Conservation (phyloP, 2,888 invertebrate species). For the Cabera pusaria region DNA sequence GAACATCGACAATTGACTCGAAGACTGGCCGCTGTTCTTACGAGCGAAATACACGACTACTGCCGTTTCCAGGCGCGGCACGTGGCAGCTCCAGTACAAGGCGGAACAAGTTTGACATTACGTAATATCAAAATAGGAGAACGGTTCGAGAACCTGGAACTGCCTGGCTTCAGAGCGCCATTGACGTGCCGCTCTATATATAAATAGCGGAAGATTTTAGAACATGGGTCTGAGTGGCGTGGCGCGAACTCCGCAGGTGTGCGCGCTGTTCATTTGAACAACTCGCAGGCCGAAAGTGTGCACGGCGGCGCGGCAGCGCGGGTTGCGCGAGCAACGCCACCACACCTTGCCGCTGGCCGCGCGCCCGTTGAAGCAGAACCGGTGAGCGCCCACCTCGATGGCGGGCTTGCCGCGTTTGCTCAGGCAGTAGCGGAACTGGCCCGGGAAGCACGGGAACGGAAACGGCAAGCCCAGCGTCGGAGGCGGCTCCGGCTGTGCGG, state of each 20-base stretch:
- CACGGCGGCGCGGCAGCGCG: conserved; percentile 75
- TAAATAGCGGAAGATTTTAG: conserved; percentile 38
- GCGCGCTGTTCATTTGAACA: conserved; percentile 78
- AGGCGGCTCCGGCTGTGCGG: conserved; percentile 49
- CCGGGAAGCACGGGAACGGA: conserved; percentile 76
- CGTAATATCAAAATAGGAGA: too few relatives aligned
- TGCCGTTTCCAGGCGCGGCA: conserved; percentile 1
- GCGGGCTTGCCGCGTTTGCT: conserved; percentile 78
- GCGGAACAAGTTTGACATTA: too few relatives aligned
- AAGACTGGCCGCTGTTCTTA: conserved; percentile 27
- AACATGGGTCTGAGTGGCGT: conserved; percentile 77
- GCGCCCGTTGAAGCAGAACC: conserved; percentile 77
- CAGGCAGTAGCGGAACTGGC: conserved; percentile 76
- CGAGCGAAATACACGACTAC: too few relatives aligned
- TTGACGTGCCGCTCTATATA: too few relatives aligned
- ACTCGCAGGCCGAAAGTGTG: conserved; percentile 76
- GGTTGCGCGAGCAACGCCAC: conserved; percentile 79
- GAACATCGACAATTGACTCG: conserved; percentile 47
- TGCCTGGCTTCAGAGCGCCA: too few relatives aligned
- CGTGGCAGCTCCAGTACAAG: background rate
- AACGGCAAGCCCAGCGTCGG: conserved; percentile 74
- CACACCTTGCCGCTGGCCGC: conserved; percentile 78
- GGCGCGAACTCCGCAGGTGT: conserved; percentile 76
- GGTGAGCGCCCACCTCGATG: conserved; percentile 76
- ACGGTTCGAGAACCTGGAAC: too few relatives aligned